Evolutionary conservation across 1,140 invertebrate species (phyloP).

Genomic region (Drosophila kurseongensis): DNA sequence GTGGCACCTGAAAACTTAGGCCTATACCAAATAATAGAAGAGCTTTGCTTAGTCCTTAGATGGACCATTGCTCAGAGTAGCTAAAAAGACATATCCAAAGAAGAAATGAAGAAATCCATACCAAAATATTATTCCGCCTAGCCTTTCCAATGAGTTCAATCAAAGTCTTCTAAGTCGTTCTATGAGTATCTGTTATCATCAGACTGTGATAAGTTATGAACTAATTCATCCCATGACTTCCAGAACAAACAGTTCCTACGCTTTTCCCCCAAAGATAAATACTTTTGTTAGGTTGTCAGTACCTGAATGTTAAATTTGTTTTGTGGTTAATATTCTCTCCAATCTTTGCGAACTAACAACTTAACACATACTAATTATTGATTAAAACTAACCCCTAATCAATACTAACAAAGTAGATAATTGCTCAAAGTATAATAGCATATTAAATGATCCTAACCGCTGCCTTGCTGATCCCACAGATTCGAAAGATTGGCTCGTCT

Average conservation of each 20-base stretch:
- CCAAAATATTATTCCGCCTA: constrained; percentile 14
- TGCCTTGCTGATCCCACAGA: constrained; percentile 69
- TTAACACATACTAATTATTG: constrained; percentile 15
- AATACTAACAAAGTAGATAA: constrained; percentile 45
- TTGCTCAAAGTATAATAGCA: constrained; percentile 36
- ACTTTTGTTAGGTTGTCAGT: constrained; percentile 11
- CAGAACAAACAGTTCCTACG: constrained; percentile 47
- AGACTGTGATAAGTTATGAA: constrained; percentile 67
- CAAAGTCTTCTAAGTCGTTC: constrained; percentile 29
- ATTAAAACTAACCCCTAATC: constrained; percentile 6
- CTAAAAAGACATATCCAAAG: constrained; percentile 38
- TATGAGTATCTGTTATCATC: constrained; percentile 29
- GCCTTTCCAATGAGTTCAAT: constrained; percentile 20
- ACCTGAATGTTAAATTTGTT: constrained; percentile 24
- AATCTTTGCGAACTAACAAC: constrained; percentile 8
- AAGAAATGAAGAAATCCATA: constrained; percentile 3
- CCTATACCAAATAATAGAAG: constrained; percentile 14
- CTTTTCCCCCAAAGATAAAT: constrained; percentile 18
- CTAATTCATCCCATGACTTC: constrained; percentile 51
- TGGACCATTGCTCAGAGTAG: constrained; percentile 7
- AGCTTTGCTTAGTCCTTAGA: constrained; percentile 21
- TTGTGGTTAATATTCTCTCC: constrained; percentile 14
- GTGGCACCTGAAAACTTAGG: constrained; percentile 20
- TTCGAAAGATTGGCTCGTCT: constrained; percentile 76
- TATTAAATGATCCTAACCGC: constrained; percentile 21